Evolutionary conservation across 2,113 vertebrate species (phyloP), one percentile per base, ranked within the genome.

Genomic region (Lepus europaeus): DNA sequence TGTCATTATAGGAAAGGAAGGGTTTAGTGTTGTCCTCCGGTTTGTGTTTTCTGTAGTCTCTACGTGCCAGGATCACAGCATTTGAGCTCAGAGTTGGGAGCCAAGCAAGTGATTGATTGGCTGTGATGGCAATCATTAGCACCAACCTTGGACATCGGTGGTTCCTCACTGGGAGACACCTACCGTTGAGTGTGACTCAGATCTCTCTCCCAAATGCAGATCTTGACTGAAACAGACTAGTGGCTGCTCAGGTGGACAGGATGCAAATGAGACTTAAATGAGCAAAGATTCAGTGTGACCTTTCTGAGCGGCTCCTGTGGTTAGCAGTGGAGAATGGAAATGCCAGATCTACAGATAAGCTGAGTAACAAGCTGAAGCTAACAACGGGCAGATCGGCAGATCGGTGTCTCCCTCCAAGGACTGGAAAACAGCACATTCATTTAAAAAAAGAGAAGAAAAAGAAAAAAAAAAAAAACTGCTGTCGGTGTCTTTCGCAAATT

Each of bases 91-190:
- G 45, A 16, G 59, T 87, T 23, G 12, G 13, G 5, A 31, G 22
- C 29, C 45, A 25, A 1, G 33, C 20, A 36, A 59, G 5, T 1
- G 31, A 1, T 22, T 63, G 33, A 20, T 20, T 4, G 20, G 20
- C 66, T 66, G 6, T 31, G 17, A 1, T 11, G 2, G 0, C 49
- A 76, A 31, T 63, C 25, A 25, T 25, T 51, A 49, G 31, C 23
- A 27, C 23, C 39, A 6, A 19, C 31, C 49, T 64, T 19, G 80
- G 39, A 22, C 2, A 0, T 14, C 27, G 27, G 27, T 0, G 2
- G 27, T 45, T 53, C 22, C 3, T 53, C 0, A 1, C 23, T 20
- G 14, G 6, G 16, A 4, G 3, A 2, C 13, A 9, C 1, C 0
- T 7, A 23, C 13, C 16, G 4, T 59, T 59, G 27, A 36, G 16